Conservation (phyloP, 2,888 invertebrate species). For the Isoperla grammatica region DNA sequence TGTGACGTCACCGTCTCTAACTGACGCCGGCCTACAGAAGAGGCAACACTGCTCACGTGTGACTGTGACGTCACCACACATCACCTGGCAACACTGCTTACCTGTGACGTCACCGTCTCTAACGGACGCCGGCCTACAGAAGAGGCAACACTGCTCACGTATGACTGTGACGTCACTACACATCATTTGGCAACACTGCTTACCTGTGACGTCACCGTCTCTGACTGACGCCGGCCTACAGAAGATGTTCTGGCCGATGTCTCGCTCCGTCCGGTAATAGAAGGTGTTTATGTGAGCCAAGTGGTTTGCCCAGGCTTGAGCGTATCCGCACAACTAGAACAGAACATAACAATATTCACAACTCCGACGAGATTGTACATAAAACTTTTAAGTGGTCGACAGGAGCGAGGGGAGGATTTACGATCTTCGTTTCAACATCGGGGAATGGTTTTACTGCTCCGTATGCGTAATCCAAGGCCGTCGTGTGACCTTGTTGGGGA, state of each 20-base stretch:
- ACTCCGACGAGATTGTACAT: background rate
- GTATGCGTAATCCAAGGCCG: no score
- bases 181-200: conserved; percentile 1
- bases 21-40: no score
- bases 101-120: background rate
- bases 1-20: background rate
- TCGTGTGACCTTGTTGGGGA: background rate
- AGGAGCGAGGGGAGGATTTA: no score
- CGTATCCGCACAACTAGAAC: conserved; percentile 67
- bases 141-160: background rate
- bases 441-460: no score
- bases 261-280: conserved; percentile 68
- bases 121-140: no score
- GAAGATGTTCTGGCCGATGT: conserved; percentile 75
- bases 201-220: conserved; percentile 62
- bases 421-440: no score
- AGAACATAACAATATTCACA: conserved; percentile 30
- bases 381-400: background rate
- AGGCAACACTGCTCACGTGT: no score
- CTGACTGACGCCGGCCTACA: conserved; percentile 48
- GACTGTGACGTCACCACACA: no score
- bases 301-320: conserved; percentile 85
- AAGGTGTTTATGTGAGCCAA: conserved; percentile 75
- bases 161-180: background rate
- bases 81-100: no score